Base-by-base conservation (phyloP, 2,113 vertebrate genomes). In the Rhinoptilus africanus region DNA sequence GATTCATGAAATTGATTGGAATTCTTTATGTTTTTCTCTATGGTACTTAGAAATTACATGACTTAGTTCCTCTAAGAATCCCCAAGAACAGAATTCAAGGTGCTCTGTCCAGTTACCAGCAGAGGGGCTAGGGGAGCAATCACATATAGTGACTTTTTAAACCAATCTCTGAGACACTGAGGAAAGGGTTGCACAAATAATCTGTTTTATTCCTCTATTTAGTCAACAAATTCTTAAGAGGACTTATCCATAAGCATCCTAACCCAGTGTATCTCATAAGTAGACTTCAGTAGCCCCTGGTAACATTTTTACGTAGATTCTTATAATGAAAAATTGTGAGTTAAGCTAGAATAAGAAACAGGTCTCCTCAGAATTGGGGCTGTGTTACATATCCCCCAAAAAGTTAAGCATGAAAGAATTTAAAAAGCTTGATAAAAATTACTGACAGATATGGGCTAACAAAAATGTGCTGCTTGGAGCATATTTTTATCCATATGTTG, bases 311-410 rank as follows among this genome's bases (percentile, higher is more conserved):
- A 32, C 8, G 20, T 10, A 50, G 28, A 34, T 62, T 3, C 21
- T 53, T 69, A 48, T 2, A 56, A 74, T 4, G 20, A 80, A 92
- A 83, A 66, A 28, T 4, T 39, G 7, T 66, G 35, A 77, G 14
- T 66, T 56, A 64, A 12, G 3, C 17, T 82, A 43, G 59, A 86
- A 35, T 39, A 76, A 80, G 34, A 56, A 92, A 34, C 6, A 86
- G 7, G 8, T 39, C 11, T 41, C 32, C 84, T 39, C 13, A 66
- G 14, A 12, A 32, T 0, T 80, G 0, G 18, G 16, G 2, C 4
- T 79, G 23, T 56, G 17, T 80, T 73, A 39, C 16, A 8, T 27
- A 51, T 24, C 2, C 12, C 34, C 5, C 0, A 39, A 68, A 59
- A 77, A 30, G 24, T 1, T 63, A 34, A 67, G 14, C 6, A 41